These are phyloP conservation scores for Sakesphorus luctuosus DNA, from an alignment of 2,113 vertebrate genomes.

Conservation along the genomic window DNA sequence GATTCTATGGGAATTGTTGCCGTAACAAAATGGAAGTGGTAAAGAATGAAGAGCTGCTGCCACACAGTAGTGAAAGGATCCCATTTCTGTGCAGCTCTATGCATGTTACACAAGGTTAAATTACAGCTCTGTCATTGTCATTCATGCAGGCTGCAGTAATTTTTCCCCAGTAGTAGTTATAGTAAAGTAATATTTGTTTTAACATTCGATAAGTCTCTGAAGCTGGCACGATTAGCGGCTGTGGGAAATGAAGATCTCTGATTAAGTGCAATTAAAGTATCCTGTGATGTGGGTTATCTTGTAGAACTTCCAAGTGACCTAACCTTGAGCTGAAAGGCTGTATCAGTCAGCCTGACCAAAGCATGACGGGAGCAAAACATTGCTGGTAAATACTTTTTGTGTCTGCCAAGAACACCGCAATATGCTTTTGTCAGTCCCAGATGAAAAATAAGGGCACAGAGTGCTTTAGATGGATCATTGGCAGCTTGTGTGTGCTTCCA, in stretches of 20 bases:
- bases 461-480: background rate
- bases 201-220: background rate
- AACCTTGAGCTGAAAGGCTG: conserved; percentile 7
- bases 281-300: background rate
- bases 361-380: background rate
- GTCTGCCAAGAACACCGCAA: background rate
- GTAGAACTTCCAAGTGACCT: background rate
- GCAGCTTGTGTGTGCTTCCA: background rate
- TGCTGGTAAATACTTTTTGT: background rate
- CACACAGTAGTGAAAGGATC: conserved; percentile 1
- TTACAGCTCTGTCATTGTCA: conserved; percentile 43
- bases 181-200: conserved; percentile 19
- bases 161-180: conserved; percentile 32
- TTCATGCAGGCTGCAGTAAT: conserved; percentile 42
- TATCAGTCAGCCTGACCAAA: background rate
- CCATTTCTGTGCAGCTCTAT: conserved; percentile 18
- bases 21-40: conserved; percentile 11
- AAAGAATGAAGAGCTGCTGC: background rate
- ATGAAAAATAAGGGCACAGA: background rate
- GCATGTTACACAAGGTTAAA: conserved; percentile 32
- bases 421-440: conserved; percentile 9
- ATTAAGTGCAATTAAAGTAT: conserved; percentile 13
- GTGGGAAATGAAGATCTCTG: conserved; percentile 25
- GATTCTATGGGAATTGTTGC: background rate
- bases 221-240: background rate